Evolutionary conservation across 1,140 invertebrate genomes (phyloP), one percentile per base, ranked within the genome.

Genomic region (Drosophila lacteicornis): DNA sequence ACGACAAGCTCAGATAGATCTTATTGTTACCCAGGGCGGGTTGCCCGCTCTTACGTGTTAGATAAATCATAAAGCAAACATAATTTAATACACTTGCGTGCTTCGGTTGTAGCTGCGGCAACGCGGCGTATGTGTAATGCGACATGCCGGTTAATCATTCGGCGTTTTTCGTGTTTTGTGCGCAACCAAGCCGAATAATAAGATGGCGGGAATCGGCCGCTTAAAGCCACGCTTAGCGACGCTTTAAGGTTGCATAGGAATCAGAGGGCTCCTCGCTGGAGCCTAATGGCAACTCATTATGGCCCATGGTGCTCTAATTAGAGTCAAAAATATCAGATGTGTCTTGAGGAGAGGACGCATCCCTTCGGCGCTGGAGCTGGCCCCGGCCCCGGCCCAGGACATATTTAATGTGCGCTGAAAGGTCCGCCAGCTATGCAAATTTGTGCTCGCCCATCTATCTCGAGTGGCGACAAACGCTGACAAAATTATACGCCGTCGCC

Each of bases 41-140:
- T 55, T 59, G 61, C 80, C 46, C 22, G 46, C 9, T 68, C 49
- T 38, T 67, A 60, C 61, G 55, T 59, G 27, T 66, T 70, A 79
- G 77, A 88, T 88, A 88, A 88, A 88, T 88, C 84, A 88, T 81
- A 68, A 65, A 46, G 66, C 77, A 84, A 83, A 78, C 61, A 88
- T 88, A 84, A 88, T 88, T 84, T 90, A 80, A 88, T 70, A 79
- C 83, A 80, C 63, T 58, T 65, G 67, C 74, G 49, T 50, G 55
- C 62, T 30, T 58, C 36, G 43, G 57, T 47, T 75, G 61, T 60
- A 60, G 56, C 43, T 66, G 57, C 30, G 71, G 62, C 56, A 74
- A 82, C 71, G 45, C 25, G 45, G 65, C 80, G 73, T 83, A 83
- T 88, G 81, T 66, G 65, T 80, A 77, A 84, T 81, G 69, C 56